Conservation (phyloP, 2,797 vertebrate genomes). For the Luscinia megarhynchos region DNA sequence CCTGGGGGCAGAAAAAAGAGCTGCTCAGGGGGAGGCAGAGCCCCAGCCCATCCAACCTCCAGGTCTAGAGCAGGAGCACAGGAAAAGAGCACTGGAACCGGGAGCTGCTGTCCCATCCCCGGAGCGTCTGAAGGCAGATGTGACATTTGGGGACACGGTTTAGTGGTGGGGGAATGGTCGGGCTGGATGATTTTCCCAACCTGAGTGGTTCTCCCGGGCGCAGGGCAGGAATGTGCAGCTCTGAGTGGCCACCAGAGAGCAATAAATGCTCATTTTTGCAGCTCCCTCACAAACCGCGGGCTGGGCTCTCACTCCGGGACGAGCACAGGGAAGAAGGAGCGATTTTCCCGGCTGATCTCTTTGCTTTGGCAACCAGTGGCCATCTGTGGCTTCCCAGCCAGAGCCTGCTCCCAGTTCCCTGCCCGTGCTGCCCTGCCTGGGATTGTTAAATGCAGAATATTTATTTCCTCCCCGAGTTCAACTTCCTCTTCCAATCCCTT, state of each 20-base stretch:
- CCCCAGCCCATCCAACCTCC: not conserved
- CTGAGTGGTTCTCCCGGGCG: fast-evolving
- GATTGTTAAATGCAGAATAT: not conserved
- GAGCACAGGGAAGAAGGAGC: not conserved
- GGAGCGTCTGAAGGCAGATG: fast-evolving
- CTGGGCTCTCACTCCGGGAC: not conserved
- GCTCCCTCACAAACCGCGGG: not conserved
- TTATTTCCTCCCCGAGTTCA: not conserved
- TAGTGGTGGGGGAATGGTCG: not conserved
- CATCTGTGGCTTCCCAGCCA: not conserved
- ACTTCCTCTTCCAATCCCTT: not conserved
- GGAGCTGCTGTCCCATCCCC: not conserved
- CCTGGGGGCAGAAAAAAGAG: not conserved
- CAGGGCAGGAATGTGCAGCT: not conserved
- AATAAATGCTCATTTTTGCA: constrained; percentile 31
- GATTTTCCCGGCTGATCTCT: not conserved
- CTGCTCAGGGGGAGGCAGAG: not conserved
- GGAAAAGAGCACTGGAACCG: not conserved
- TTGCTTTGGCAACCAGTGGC: not conserved
- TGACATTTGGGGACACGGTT: not conserved
- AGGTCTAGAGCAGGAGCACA: not conserved
- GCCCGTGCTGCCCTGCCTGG: not conserved
- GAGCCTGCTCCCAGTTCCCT: not conserved
- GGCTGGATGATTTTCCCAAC: not conserved
- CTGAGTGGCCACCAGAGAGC: constrained; percentile 49